Percentiles rank a stretch among this genome's conserved stretches.
Conservation (phyloP, 1,140 invertebrate species). For the Magallana angulata region DNA sequence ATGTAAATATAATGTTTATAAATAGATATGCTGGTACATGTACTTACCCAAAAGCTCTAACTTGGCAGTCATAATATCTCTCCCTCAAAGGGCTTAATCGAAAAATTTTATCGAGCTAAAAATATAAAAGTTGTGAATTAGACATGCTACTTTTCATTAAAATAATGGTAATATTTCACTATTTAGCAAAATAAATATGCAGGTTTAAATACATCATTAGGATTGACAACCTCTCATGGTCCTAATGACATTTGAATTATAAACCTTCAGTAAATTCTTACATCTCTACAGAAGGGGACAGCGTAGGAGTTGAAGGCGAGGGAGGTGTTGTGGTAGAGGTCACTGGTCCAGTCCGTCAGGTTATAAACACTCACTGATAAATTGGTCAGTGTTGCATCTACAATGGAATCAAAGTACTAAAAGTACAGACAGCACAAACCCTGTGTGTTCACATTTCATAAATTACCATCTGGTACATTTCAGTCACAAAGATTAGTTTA, state of each 20-base stretch:
- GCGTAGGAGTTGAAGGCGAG: slow-evolving; percentile 42
- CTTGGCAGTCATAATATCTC: slow-evolving; percentile 50
- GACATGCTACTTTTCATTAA: not conserved
- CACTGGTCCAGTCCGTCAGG: slow-evolving; percentile 50
- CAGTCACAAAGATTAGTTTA: too few relatives aligned
- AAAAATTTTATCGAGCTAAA: slow-evolving; percentile 54
- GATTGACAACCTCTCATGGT: too few relatives aligned
- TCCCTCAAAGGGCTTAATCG: slow-evolving; percentile 42
- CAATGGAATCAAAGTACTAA: not conserved
- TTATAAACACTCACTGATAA: slow-evolving; percentile 51
- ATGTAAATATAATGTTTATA: not conserved
- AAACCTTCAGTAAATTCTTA: slow-evolving; percentile 20
- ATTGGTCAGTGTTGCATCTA: slow-evolving; percentile 55
- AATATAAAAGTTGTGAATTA: slow-evolving; percentile 2
- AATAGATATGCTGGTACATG: not conserved
- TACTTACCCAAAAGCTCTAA: slow-evolving; percentile 50
- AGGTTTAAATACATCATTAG: not conserved
- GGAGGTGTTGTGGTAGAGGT: slow-evolving; percentile 47
- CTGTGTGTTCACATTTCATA: too few relatives aligned
- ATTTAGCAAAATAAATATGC: not conserved
- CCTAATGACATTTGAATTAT: not conserved
- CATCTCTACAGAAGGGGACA: slow-evolving; percentile 53
- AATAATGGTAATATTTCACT: not conserved
- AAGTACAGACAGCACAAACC: too few relatives aligned
- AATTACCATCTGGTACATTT: too few relatives aligned